phyloP scores from a whole-genome alignment of 2,113 vertebrate genomes.

The Puffinus mauretanicus region DNA sequence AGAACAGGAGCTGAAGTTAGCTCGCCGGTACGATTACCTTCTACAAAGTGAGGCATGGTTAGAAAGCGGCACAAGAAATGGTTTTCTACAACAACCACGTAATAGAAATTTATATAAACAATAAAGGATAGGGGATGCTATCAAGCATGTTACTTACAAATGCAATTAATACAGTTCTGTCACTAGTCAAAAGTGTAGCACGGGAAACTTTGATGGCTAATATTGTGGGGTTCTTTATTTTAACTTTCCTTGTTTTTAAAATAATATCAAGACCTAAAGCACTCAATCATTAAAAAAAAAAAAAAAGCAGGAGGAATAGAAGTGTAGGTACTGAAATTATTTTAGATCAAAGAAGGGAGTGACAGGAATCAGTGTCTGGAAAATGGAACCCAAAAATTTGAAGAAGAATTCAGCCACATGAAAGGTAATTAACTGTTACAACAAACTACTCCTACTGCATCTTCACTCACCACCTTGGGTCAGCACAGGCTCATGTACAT shows the following conservation, averaged over 20 bases:
- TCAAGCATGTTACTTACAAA: not conserved
- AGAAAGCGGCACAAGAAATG: not conserved
- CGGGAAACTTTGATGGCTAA: not conserved
- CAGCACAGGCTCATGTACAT: not conserved
- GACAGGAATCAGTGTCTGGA: not conserved
- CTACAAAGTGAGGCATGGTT: not conserved
- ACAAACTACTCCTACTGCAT: not conserved
- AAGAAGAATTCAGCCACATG: not conserved
- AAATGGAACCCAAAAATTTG: not conserved
- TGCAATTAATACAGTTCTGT: not conserved
- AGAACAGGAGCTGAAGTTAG: not conserved
- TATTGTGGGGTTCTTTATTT: not conserved
- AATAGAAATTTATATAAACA: not conserved
- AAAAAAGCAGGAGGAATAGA: not conserved
- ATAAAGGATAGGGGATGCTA: not conserved
- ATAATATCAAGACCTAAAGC: not conserved
- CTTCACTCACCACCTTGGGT: not conserved
- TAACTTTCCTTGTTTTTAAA: not conserved
- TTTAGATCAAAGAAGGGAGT: not conserved
- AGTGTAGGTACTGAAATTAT: not conserved
- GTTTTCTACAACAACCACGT: not conserved
- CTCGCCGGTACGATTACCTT: accelerated
- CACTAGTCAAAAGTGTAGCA: not conserved
- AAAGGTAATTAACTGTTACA: not conserved
- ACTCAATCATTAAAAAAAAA: not conserved